Evolutionary conservation across 2,888 invertebrate species (phyloP), one percentile per base, ranked within the genome.

Genomic region (Congeria kusceri): DNA sequence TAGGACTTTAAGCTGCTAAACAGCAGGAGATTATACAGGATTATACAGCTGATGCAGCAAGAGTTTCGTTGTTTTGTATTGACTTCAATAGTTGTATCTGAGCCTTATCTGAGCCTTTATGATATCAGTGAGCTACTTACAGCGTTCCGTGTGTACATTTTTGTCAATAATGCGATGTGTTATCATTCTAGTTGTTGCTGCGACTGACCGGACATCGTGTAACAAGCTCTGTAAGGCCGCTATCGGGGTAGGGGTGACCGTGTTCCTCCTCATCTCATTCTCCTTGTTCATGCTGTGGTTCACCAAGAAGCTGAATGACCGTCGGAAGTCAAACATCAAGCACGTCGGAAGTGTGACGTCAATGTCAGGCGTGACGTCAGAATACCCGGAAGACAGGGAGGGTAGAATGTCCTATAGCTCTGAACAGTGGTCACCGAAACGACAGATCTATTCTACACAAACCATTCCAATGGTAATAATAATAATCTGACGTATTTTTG

Each of bases 311-410:
- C 85, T 86, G 11, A 69, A 87, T n/a, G 82, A 82, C 73, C 70
- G 84, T 18, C 76, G 87, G n/a, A 81, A 86, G 53, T 80, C 84
- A 18, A 83, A 86, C 49, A 82, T 89, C 77, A 92, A 92, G 65
- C 91, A 91, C 66, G 90, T 92, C 13, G 89, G 88, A 46, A 92
- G 92, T 68, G 80, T 87, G 20, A 89, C 88, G 5, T 92, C 92
- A 9, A 86, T 93, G 71, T 91, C 91, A 11, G 92, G 91, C 4
- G 53, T 53, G 23, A 53, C 53, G 23, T 92, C 93, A 0, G 93
- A 93, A 74, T 92, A 93, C 77, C 87, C 91, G 25, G 92, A 91
- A 46, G 92, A 92, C 18, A 79, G 86, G 23, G 87, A 89, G 32
- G 75, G 86, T 46, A 56, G 85, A 28, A 62, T 76, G 3, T 83